phyloP scores from a whole-genome alignment of 2,888 invertebrate genomes.

The Listrodromus nycthemerus region DNA sequence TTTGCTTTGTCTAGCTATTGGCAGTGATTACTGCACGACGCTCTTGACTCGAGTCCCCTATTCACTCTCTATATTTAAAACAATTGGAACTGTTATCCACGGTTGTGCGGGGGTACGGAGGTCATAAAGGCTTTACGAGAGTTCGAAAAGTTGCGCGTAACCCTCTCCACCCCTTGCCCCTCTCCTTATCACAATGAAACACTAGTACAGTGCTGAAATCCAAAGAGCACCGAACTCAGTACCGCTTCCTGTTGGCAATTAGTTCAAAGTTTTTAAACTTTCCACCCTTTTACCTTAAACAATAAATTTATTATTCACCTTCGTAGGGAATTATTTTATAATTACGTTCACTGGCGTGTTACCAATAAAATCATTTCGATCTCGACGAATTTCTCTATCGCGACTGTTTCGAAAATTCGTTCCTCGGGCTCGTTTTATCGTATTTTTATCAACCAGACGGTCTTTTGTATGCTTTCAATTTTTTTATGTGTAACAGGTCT shows the following conservation, averaged over 20 bases:
- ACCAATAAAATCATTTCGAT: constrained; percentile 27
- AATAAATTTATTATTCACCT: constrained; percentile 72
- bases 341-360: constrained; percentile 6
- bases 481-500: too few species aligned
- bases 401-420: constrained; percentile 9
- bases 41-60: constrained; percentile 16
- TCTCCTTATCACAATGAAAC: constrained; percentile 24
- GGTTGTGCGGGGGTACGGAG: constrained; percentile 22
- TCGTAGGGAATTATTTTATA: constrained; percentile 17
- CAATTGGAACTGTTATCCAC: constrained; percentile 25
- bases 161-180: not conserved
- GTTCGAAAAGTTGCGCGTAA: constrained; percentile 52
- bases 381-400: constrained; percentile 29
- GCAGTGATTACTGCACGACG: constrained; percentile 13
- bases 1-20: not conserved
- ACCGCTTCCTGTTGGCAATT: constrained; percentile 73
- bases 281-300: constrained; percentile 68
- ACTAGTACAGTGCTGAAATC: constrained; percentile 26
- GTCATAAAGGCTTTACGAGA: constrained; percentile 49
- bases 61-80: constrained; percentile 27
- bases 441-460: not conserved
- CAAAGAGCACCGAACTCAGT: constrained; percentile 41
- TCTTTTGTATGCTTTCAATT: too few species aligned
- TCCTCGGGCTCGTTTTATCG: not conserved
- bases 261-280: constrained; percentile 77